phyloP scores from a whole-genome alignment of 2,113 vertebrate genomes.

The Bostrychus sinensis region DNA sequence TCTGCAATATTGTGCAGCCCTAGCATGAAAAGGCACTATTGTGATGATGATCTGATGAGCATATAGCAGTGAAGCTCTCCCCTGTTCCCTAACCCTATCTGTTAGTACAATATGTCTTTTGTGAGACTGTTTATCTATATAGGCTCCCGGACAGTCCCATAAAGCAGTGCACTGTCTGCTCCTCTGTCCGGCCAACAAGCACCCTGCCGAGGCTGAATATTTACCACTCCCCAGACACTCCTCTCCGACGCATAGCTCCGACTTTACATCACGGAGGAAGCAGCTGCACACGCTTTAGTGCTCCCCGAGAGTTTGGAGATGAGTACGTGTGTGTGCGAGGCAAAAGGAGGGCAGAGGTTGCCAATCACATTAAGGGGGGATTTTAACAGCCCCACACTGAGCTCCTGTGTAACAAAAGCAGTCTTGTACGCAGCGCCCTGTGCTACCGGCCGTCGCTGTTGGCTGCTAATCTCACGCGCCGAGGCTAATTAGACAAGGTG shows the following conservation, averaged over 20 bases:
- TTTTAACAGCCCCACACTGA: conserved; percentile 49
- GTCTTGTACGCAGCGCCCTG: conserved; percentile 39
- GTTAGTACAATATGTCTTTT: conserved; percentile 45
- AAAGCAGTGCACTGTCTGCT: conserved; percentile 47
- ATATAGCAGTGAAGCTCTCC: conserved; percentile 32
- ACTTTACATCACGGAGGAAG: conserved; percentile 80
- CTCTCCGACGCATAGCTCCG: conserved; percentile 67
- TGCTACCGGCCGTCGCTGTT: conserved; percentile 45
- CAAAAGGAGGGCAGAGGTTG: conserved; percentile 43
- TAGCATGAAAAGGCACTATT: neutral
- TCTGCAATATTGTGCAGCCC: neutral
- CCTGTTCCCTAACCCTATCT: conserved; percentile 36
- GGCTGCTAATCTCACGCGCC: conserved; percentile 59
- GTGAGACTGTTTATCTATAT: conserved; percentile 39
- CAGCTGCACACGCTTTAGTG: conserved; percentile 73
- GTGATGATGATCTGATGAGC: conserved; percentile 16
- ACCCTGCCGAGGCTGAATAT: conserved; percentile 54
- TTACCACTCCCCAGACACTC: conserved; percentile 57
- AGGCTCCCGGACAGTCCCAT: conserved; percentile 40
- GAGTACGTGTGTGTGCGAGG: conserved; percentile 30
- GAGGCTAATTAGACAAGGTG: conserved; percentile 61
- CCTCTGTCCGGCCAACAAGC: conserved; percentile 38
- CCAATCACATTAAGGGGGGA: conserved; percentile 62
- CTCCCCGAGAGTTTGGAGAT: conserved; percentile 46
- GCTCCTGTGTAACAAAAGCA: conserved; percentile 66